These are phyloP conservation scores for Neomonachus schauinslandi DNA, from an alignment of 2,113 vertebrate species.

Conservation along the genomic window DNA sequence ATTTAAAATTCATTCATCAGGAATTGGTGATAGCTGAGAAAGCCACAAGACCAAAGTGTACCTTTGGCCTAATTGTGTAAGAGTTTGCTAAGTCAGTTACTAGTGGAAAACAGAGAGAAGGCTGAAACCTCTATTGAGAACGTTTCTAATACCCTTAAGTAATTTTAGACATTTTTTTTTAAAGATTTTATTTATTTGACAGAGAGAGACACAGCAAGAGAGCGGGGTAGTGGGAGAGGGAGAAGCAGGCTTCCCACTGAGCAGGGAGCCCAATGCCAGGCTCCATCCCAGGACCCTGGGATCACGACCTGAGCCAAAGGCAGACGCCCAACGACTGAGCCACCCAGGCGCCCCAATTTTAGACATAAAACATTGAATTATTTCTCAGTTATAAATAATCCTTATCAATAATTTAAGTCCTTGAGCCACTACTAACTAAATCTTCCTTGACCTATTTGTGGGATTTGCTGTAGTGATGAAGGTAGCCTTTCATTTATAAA, in stretches of 20 bases:
- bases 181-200: too few species aligned
- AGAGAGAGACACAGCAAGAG: too few species aligned
- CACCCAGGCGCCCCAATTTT: not conserved
- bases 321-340: too few species aligned
- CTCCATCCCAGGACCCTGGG: too few species aligned
- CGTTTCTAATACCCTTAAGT: not conserved
- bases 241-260: too few species aligned
- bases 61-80: conserved; percentile 65
- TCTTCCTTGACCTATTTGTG: conserved; percentile 55
- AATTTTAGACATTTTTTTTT: not conserved
- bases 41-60: not conserved
- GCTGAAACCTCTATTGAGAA: conserved; percentile 9
- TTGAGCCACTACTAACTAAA: conserved; percentile 20
- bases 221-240: too few species aligned
- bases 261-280: too few species aligned
- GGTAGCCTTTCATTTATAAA: conserved; percentile 17
- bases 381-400: conserved; percentile 64
- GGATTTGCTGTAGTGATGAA: conserved; percentile 18
- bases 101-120: conserved; percentile 44
- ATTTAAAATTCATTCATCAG: conserved; percentile 20
- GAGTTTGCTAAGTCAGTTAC: conserved; percentile 34
- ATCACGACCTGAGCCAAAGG: too few species aligned
- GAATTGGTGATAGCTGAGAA: not conserved
- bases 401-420: conserved; percentile 20
- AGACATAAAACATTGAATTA: conserved; percentile 13